Base-by-base conservation (phyloP, 2,888 invertebrate species). In the Crematogaster levior region DNA sequence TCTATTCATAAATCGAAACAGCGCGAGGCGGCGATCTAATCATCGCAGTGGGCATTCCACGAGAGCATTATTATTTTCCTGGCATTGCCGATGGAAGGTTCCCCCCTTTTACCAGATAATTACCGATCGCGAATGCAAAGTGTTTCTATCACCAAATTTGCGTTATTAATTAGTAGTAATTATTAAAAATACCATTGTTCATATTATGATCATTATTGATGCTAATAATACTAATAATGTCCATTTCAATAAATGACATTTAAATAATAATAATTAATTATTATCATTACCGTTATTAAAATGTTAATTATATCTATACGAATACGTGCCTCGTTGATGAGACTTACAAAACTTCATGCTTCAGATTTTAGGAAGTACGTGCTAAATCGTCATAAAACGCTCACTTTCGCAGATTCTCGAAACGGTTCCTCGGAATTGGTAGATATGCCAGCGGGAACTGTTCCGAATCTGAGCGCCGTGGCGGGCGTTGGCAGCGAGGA, bases 401-500 rank as follows among this genome's bases (percentile, higher is more conserved):
- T 60, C n/a, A 12, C 10, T 70, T 68, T 87, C 84, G 7, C 89
- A 93, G 94, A 94, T 85, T 93, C 94, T n/a, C 93, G 94, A 84
- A 94, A 94, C 90, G 94, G 94, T 37, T 92, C 93, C 15, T 91
- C 93, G 65, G 94, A 94, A 30, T 86, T 94, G 86, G 93, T 91
- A 30, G 94, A 94, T 73, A 88, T 93, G 86, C 92, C 93, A 43
- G 86, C 92, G 21, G 92, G 92, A 9, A 95, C 95, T 48, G 94
- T 95, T 58, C 95, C 95, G 46, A 95, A 95, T 91, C 90, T 95
- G 85, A 95, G 95, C 21, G 92, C 94, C 21, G 94, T 95, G 56
- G 94, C 95, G 56, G 95, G 95, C 18, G 96, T 96, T 12, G 93
- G 94, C n/a, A 95, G 95, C 51, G 97, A 97, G 94, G 97, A 97